Evolutionary conservation across 2,113 vertebrate genomes (phyloP), one percentile per base, ranked within the genome.

Genomic region (Proterorhinus semilunaris): DNA sequence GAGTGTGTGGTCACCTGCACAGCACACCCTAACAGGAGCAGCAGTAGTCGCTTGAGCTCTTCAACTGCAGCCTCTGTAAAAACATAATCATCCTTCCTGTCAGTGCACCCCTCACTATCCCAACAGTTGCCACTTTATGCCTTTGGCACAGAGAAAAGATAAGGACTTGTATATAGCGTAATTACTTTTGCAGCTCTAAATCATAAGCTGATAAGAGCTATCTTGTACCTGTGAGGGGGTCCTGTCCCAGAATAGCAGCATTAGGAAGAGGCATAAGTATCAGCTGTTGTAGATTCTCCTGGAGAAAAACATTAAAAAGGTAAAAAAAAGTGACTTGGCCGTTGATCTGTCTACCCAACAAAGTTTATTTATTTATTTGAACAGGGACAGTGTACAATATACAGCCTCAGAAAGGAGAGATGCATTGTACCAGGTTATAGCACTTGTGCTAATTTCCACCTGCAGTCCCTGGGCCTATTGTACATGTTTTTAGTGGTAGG

Each of bases 261-360:
- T 95, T 95, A 17, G 96, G 96, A 8, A 96, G 93, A 1, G 93
- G 81, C 71, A 90, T 92, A 83, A 97, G 87, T 82, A 97, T 88
- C 86, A 96, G 75, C 83, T 96, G 93, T 83, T 95, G 95, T 50
- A 96, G 89, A 77, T 95, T 92, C 69, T 96, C 95, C 96, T 97
- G 62, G 61, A 42, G 68, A 69, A 61, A 68, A 69, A 79, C 17
- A 10, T 66, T 55, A 64, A 42, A 70, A 42, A 66, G 66, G 80
- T 75, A 54, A 45, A 42, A n/a, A 58, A 58, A 8, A 42, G 55
- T 47, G 48, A 63, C 44, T 45, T 0, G 4, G 47, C 43, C 64
- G 12, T 36, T 36, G 27, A 52, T 71, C 67, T 17, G 44, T 74
- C 69, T 68, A 61, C 65, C 54, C 27, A 61, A 45, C 64, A 83